These are phyloP conservation scores for Drosophila chauvacae DNA, from an alignment of 1,140 invertebrate species.

Conservation along the genomic window DNA sequence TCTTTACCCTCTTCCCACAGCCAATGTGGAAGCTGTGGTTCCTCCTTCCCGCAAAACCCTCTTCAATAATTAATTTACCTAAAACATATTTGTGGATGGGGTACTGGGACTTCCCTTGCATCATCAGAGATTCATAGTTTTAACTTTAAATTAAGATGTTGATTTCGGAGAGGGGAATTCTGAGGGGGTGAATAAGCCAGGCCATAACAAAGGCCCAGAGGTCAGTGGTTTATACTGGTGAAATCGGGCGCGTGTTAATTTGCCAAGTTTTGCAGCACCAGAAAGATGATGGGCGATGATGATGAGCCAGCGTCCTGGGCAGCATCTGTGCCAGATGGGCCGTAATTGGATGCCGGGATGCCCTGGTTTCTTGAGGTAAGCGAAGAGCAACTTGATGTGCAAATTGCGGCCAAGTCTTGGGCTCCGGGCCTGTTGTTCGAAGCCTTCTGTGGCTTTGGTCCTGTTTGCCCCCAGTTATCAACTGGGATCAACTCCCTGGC, in stretches of 20 bases:
- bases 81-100: constrained; percentile 57
- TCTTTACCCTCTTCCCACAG: not conserved
- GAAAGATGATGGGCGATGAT: constrained; percentile 13
- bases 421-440: constrained; percentile 4
- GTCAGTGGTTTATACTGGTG: constrained; percentile 70
- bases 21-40: constrained; percentile 27
- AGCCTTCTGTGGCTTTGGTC: constrained; percentile 45
- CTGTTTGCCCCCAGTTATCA: constrained; percentile 36
- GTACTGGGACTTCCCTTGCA: not conserved
- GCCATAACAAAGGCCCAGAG: constrained; percentile 40
- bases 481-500: constrained; percentile 21
- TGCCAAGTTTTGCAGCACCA: constrained; percentile 60
- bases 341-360: constrained; percentile 66
- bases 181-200: not conserved
- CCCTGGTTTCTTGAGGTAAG: constrained; percentile 45
- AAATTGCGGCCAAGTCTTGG: constrained; percentile 54
- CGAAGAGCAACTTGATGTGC: constrained; percentile 45
- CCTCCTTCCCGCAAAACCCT: not conserved
- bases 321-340: constrained; percentile 64
- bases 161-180: not conserved
- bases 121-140: constrained; percentile 81
- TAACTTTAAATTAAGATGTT: constrained; percentile 75
- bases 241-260: constrained; percentile 68
- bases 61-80: constrained; percentile 78
- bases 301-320: constrained; percentile 22